phyloP scores from a whole-genome alignment of 2,113 vertebrate genomes.

The Mormyrus lacerda region DNA sequence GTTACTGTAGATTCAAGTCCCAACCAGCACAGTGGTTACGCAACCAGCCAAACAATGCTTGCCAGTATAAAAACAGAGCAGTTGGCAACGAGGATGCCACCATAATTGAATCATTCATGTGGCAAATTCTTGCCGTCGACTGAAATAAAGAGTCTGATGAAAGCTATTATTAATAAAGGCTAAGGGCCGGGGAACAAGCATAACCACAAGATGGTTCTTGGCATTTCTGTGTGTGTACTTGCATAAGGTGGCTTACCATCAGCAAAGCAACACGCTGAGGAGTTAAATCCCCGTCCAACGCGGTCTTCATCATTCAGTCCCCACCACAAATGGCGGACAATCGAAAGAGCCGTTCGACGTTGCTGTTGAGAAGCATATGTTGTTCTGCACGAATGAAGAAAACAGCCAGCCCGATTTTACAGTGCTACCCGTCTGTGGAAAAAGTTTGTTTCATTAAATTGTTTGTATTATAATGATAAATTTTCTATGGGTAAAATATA shows the following conservation, averaged over 20 bases:
- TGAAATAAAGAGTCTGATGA: constrained; percentile 14
- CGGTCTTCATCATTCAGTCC: neutral
- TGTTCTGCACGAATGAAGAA: neutral
- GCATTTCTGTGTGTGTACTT: neutral
- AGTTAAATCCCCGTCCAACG: neutral
- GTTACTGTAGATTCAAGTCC: neutral
- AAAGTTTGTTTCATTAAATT: neutral
- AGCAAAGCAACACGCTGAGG: neutral
- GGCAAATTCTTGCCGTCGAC: constrained; percentile 2
- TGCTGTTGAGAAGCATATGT: neutral
- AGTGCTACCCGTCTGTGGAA: neutral
- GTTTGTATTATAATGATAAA: neutral
- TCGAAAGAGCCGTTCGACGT: neutral
- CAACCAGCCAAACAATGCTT: neutral
- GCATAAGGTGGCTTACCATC: neutral
- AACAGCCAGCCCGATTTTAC: neutral
- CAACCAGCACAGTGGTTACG: neutral
- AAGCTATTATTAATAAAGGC: constrained; percentile 19
- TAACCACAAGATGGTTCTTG: constrained; percentile 7
- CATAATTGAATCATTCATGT: constrained; percentile 9
- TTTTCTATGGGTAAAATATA: neutral
- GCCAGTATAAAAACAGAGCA: constrained; percentile 6
- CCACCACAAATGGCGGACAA: neutral
- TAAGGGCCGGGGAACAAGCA: neutral
- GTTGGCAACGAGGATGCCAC: neutral